Conservation (phyloP, 2,113 vertebrate genomes). For the Coreoperca whiteheadi region DNA sequence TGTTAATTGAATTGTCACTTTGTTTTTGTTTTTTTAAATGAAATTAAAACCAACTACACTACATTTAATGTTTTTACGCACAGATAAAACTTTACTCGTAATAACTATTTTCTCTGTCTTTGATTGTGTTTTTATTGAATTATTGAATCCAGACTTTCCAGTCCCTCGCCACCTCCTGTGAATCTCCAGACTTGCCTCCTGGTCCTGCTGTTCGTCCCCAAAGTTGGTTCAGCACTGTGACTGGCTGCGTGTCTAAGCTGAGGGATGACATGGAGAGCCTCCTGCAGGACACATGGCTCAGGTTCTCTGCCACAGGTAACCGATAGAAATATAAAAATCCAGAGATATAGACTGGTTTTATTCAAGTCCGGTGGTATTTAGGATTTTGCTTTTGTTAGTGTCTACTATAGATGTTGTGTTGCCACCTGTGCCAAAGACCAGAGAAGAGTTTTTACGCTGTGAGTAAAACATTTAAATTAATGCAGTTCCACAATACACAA, state of each 20-base stretch:
- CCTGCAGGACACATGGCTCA: background rate
- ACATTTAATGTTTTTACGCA: background rate
- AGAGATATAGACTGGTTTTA: background rate
- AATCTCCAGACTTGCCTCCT: constrained; percentile 10
- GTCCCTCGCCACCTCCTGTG: constrained; percentile 52
- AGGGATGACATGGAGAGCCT: constrained; percentile 1
- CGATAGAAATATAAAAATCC: background rate
- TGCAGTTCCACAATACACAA: background rate
- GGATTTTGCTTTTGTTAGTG: constrained; percentile 1
- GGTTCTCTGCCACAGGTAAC: constrained; percentile 11
- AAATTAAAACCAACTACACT: background rate
- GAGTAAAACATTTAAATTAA: background rate
- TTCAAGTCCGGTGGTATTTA: background rate
- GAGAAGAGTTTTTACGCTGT: constrained; percentile 35
- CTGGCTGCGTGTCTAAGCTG: background rate
- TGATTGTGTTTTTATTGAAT: background rate
- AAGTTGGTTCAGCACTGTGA: background rate
- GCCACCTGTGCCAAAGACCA: constrained; percentile 45
- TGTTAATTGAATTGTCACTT: background rate
- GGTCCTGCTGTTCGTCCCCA: background rate
- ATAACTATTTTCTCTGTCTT: background rate
- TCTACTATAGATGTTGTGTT: constrained; percentile 11
- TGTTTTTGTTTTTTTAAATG: background rate
- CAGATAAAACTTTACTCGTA: background rate
- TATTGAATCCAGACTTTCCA: constrained; percentile 20